phyloP scores from a whole-genome alignment of 2,113 vertebrate species.

The Scartelaos histophorus region DNA sequence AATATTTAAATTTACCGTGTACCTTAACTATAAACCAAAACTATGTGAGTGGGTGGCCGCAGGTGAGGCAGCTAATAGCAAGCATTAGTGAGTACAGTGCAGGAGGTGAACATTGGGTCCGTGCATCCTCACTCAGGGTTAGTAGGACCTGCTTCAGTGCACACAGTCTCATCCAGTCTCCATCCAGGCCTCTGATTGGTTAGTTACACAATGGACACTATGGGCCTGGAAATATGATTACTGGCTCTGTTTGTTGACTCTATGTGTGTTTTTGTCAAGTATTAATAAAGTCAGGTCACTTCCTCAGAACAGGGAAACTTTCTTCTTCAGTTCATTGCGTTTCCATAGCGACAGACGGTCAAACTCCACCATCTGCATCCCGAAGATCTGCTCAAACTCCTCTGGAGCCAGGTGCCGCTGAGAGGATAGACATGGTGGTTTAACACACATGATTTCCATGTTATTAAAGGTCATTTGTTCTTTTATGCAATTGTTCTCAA shows the following conservation, averaged over 20 bases:
- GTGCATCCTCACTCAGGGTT: constrained; percentile 34
- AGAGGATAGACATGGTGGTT: background rate
- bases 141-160: constrained; percentile 21
- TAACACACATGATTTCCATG: background rate
- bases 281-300: constrained; percentile 37
- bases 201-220: constrained; percentile 15
- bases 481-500: background rate
- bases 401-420: constrained; percentile 87
- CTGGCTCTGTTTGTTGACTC: constrained; percentile 3
- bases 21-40: background rate
- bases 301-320: constrained; percentile 88
- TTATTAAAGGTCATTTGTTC: background rate
- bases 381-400: constrained; percentile 84
- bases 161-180: constrained; percentile 20
- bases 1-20: background rate
- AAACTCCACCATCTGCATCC: constrained; percentile 87
- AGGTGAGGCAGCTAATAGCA: constrained; percentile 20
- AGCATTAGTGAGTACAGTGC: constrained; percentile 52
- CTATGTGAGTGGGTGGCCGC: constrained; percentile 1
- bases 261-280: constrained; percentile 27
- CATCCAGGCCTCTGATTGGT: constrained; percentile 18
- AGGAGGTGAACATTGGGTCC: constrained; percentile 28
- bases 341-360: constrained; percentile 91
- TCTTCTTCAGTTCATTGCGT: constrained; percentile 94
- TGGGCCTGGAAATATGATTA: constrained; percentile 4